Conservation (phyloP, 2,888 invertebrate genomes). For the Acrocyrtus sp. region DNA sequence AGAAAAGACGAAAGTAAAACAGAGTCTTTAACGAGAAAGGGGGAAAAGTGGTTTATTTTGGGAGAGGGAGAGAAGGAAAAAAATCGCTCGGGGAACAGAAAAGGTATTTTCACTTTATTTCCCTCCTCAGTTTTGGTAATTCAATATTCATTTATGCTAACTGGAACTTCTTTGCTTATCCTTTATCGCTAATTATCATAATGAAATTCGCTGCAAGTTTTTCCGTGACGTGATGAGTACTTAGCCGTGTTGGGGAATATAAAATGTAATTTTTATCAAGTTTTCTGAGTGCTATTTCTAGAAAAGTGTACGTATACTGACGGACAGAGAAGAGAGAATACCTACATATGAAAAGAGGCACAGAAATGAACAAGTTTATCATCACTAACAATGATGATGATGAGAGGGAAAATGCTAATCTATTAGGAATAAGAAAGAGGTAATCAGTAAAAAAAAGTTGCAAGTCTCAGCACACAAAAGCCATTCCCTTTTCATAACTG, state of each 20-base stretch:
- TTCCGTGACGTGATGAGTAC: background rate
- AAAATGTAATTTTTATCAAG: background rate
- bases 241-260: background rate
- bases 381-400: conserved; percentile 5
- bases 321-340: background rate
- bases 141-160: conserved; percentile 63
- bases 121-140: no score
- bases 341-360: conserved; percentile 4
- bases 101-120: no score
- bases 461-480: conserved; percentile 11
- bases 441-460: conserved; percentile 17
- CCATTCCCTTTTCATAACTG: background rate
- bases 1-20: no score
- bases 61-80: no score
- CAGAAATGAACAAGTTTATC: background rate
- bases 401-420: conserved; percentile 46
- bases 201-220: conserved; percentile 57
- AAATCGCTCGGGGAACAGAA: no score
- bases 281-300: no score
- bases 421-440: conserved; percentile 11
- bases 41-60: no score
- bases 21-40: no score
- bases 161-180: conserved; percentile 58
- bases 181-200: conserved; percentile 63
- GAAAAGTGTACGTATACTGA: no score